phyloP scores from a whole-genome alignment of 2,888 invertebrate species.

The Eubasilissa splendida region DNA sequence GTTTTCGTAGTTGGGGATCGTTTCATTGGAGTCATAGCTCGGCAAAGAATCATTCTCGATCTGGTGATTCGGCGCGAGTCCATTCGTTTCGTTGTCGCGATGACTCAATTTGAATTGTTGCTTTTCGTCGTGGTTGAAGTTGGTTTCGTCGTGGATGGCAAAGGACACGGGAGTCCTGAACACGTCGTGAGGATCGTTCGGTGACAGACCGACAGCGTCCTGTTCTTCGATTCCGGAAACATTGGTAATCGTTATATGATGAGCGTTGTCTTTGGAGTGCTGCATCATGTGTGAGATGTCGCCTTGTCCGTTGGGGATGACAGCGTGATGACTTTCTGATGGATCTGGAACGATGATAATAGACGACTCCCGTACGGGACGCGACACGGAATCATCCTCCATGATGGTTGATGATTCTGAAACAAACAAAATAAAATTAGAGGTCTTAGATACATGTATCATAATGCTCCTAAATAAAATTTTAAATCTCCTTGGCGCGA shows the following conservation, averaged over 20 bases:
- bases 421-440: constrained; percentile 39
- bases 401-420: constrained; percentile 46
- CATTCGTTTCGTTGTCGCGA: constrained; percentile 49
- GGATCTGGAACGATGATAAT: constrained; percentile 50
- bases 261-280: constrained; percentile 59
- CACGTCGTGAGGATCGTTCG: constrained; percentile 54
- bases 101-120: constrained; percentile 48
- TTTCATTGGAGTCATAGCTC: constrained; percentile 47
- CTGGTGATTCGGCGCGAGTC: constrained; percentile 63
- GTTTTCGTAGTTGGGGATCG: constrained; percentile 60
- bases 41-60: constrained; percentile 60
- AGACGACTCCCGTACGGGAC: constrained; percentile 53
- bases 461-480: too few relatives aligned
- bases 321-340: constrained; percentile 54
- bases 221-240: constrained; percentile 55
- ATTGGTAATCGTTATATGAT: constrained; percentile 54
- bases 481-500: too few relatives aligned
- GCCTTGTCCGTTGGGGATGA: neutral
- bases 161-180: constrained; percentile 48
- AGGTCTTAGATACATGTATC: neutral
- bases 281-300: constrained; percentile 8
- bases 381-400: constrained; percentile 53
- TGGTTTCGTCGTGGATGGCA: constrained; percentile 56
- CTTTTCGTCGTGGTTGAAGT: constrained; percentile 43
- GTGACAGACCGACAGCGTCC: constrained; percentile 50